These are phyloP conservation scores for Arothron firmamentum DNA, from an alignment of 2,113 vertebrate genomes.

Conservation along the genomic window DNA sequence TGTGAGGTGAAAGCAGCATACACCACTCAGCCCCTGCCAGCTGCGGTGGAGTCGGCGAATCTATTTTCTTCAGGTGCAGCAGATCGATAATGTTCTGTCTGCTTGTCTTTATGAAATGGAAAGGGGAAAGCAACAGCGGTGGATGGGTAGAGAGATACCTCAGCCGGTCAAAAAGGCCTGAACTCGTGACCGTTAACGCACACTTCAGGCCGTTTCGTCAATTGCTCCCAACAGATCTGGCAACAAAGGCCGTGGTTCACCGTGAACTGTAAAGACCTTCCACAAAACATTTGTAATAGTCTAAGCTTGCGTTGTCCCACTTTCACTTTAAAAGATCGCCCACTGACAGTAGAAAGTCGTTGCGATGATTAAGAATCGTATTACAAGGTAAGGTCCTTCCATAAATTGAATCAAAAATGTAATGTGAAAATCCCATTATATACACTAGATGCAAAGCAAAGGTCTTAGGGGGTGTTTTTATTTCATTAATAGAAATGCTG, in stretches of 20 bases:
- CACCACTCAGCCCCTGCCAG: slow-evolving; percentile 33
- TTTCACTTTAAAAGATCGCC: slow-evolving; percentile 12
- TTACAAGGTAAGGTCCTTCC: slow-evolving; percentile 15
- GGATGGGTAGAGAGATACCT: slow-evolving; percentile 28
- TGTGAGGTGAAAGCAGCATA: slow-evolving; percentile 36
- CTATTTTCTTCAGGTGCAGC: slow-evolving; percentile 50
- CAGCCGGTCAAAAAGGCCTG: slow-evolving; percentile 22
- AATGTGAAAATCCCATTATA: slow-evolving; percentile 41
- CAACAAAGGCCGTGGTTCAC: slow-evolving; percentile 19
- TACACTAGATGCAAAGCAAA: slow-evolving; percentile 33
- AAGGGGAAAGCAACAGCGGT: slow-evolving; percentile 32
- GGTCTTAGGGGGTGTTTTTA: slow-evolving; percentile 32
- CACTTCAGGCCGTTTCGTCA: slow-evolving; percentile 34
- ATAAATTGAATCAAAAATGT: slow-evolving; percentile 49
- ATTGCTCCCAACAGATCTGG: slow-evolving; percentile 35
- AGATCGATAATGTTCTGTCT: slow-evolving; percentile 45
- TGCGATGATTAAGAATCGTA: slow-evolving; percentile 33
- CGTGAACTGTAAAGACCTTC: slow-evolving; percentile 7
- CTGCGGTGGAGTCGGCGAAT: slow-evolving; percentile 35
- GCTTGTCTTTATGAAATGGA: slow-evolving; percentile 41
- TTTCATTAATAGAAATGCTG: slow-evolving; percentile 54
- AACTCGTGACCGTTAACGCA: slow-evolving; percentile 42
- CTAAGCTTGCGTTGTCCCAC: slow-evolving; percentile 3
- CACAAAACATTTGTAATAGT: slow-evolving; percentile 35
- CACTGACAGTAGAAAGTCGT: slow-evolving; percentile 16